Evolutionary conservation across 1,140 invertebrate genomes (phyloP), one percentile per base, ranked within the genome.

Genomic region (Adoxophyes honmai): DNA sequence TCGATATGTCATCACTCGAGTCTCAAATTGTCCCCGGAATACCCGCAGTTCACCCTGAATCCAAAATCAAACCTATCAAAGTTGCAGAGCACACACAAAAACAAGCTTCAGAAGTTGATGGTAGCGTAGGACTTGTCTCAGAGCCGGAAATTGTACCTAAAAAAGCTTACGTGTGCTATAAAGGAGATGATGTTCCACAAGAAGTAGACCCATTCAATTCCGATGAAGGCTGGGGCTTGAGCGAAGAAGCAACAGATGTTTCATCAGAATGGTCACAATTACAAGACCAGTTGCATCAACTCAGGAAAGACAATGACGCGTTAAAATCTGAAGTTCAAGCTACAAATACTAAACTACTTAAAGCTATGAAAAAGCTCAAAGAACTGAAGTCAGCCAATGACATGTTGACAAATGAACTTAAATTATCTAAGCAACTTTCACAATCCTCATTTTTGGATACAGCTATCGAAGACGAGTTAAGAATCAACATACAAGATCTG

Each of bases 391-490:
- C 85, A 1, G 91, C 91, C 68, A 91, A 93, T 70, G 92, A 94
- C n/a, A 82, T 89, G 64, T 70, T 93, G n/a, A 86, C 83, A 21
- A 88, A 89, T 34, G 90, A 93, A 68, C 67, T 91, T 60, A 92
- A 91, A 60, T 87, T 88, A 48, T 74, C 85, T 6, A 91, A 90
- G 63, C 88, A 89, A 42, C 68, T 90, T 35, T 88, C 85, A 33
- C 90, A 90, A 56, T 90, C 92, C 39, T 92, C 91, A 34, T 91
- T 94, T 74, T 86, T 95, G 38, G 93, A 95, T 70, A 90, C 92
- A 52, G 91, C 94, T 0, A 94, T 96, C 51, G 92, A 95, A 74
- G 94, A 95, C 59, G 95, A 96, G 76, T 70, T 96, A 0, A 93
- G 92, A 66, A 81, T 80, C 7, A 94, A 95, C 84, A 88, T 96